phyloP scores from a whole-genome alignment of 1,140 invertebrate genomes.

The Bombus sylvicola region DNA sequence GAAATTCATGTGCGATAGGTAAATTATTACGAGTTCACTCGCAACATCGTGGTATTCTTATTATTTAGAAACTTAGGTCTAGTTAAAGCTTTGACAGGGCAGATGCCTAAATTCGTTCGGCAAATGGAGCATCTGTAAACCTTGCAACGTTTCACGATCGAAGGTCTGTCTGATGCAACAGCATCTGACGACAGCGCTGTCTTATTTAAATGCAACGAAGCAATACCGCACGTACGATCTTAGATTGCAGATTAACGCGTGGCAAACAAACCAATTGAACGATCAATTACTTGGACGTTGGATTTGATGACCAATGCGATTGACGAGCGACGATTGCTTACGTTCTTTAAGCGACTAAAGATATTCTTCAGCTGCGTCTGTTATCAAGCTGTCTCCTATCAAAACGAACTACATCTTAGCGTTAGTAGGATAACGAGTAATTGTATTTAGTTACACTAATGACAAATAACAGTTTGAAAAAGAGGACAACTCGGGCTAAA shows the following conservation, averaged over 20 bases:
- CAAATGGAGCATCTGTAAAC: background rate
- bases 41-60: background rate
- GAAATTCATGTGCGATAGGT: background rate
- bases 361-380: background rate
- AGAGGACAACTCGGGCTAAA: background rate
- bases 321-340: no score
- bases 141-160: background rate
- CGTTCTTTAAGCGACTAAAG: background rate
- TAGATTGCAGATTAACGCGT: slow-evolving; percentile 4
- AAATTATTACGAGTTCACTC: background rate
- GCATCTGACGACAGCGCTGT: background rate
- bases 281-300: slow-evolving; percentile 1
- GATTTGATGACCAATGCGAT: no score
- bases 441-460: background rate
- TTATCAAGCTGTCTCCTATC: background rate
- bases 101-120: background rate
- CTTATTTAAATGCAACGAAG: slow-evolving; percentile 8
- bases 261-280: background rate
- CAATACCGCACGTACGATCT: background rate
- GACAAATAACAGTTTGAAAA: background rate
- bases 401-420: background rate
- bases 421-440: background rate
- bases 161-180: background rate
- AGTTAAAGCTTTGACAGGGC: background rate
- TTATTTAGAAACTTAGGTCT: background rate